Base-by-base conservation (phyloP, 2,797 vertebrate species). In the Trachurus trachurus region DNA sequence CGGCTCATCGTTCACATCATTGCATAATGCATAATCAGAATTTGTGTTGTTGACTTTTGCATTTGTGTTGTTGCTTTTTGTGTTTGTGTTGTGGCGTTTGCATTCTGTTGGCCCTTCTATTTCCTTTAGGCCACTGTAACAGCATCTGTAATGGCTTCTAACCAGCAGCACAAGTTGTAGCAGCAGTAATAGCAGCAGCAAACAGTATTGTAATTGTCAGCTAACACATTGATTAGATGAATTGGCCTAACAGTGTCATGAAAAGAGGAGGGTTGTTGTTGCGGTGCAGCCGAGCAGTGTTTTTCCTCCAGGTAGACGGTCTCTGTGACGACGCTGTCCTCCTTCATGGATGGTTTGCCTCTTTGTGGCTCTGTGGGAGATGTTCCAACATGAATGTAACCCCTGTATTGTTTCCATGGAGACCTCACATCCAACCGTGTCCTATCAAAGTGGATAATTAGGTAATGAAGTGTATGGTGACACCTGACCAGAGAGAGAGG, bases 361-460 rank as follows among this genome's bases (percentile, higher is more conserved):
- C 56, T 39, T 67, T 34, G 29, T 58, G 54, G 37, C 66, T 67
- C 45, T 21, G 61, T 83, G 87, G 78, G 78, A 82, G 21, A 74
- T 72, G 78, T 81, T 83, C 68, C 62, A 68, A 79, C 85, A 78
- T 58, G 76, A 71, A 68, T 82, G 34, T 67, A 56, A 75, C 77
- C 81, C 62, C 57, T 74, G 42, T 31, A 45, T 67, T 2, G 78
- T 89, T 89, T 87, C 87, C 89, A 89, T 86, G 83, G 89, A 88
- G 80, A 92, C 87, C 68, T 70, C 78, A 66, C 81, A 77, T 82
- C 78, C 77, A 77, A 78, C 74, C 65, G 70, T 66, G 81, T 87
- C 65, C 82, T 82, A 82, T 88, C 82, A 84, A 73, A 82, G 82
- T 78, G 86, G 73, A 65, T 89, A 82, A 87, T 89, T 87, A 88